Evolutionary conservation across 2,113 vertebrate species (phyloP).

Genomic region (Arvicanthis niloticus): DNA sequence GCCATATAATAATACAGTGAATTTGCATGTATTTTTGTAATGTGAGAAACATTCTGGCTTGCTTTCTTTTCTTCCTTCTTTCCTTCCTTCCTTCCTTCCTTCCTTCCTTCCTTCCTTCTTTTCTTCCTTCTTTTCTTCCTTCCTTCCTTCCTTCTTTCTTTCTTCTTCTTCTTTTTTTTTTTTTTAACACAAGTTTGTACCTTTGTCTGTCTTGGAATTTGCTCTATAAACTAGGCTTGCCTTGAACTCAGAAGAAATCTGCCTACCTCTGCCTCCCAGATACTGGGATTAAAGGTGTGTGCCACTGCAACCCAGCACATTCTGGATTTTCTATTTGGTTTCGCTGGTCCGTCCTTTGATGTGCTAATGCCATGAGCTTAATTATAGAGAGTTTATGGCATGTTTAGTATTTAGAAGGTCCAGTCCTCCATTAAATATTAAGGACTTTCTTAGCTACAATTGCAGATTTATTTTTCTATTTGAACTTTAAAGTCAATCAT

Average conservation of each 20-base stretch:
- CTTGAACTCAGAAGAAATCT: too few species aligned
- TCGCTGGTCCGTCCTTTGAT: background rate
- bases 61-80: background rate
- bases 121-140: too few species aligned
- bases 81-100: too few species aligned
- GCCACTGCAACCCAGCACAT: too few species aligned
- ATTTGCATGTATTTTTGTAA: background rate
- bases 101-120: fast-evolving
- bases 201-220: too few species aligned
- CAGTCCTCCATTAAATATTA: background rate
- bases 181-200: too few species aligned
- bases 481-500: slow-evolving; percentile 38
- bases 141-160: too few species aligned
- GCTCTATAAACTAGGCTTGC: too few species aligned
- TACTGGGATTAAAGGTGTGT: too few species aligned
- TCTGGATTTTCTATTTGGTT: background rate
- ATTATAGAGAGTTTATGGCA: background rate
- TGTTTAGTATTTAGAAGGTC: background rate
- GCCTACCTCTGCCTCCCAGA: too few species aligned
- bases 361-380: background rate
- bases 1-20: background rate
- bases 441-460: slow-evolving; percentile 11
- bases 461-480: background rate
- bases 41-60: background rate
- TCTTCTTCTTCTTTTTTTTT: too few species aligned